A percentile compares a stretch with the other conserved stretches of the same genome.
Conservation (phyloP, 92 coral and sea anemone species). For the Metridium senile region DNA sequence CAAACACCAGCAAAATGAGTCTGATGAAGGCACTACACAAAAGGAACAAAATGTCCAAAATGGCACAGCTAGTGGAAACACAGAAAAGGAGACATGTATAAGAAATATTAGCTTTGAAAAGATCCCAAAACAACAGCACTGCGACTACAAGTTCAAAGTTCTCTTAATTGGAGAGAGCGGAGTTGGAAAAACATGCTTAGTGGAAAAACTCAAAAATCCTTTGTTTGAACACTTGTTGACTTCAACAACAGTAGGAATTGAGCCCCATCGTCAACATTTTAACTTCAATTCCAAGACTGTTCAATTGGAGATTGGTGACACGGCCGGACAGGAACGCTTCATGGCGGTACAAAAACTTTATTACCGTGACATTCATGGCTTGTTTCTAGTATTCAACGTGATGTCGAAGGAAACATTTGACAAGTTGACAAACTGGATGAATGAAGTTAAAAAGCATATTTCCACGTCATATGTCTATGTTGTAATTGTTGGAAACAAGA, state of each 20-base stretch:
- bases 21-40: not conserved
- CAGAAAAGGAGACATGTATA: not conserved
- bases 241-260: slow-evolving; percentile 60
- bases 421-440: slow-evolving; percentile 57
- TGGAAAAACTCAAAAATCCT: slow-evolving; percentile 68
- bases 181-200: slow-evolving; percentile 82
- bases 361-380: slow-evolving; percentile 75
- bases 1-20: slow-evolving; percentile 18
- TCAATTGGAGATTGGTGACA: slow-evolving; percentile 58
- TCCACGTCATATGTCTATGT: slow-evolving; percentile 39
- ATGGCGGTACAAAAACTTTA: slow-evolving; percentile 61
- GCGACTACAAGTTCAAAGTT: slow-evolving; percentile 69
- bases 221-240: slow-evolving; percentile 5
- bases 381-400: slow-evolving; percentile 75
- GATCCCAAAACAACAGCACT: slow-evolving; percentile 37
- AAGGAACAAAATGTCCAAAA: not conserved
- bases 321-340: slow-evolving; percentile 82
- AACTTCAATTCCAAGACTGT: slow-evolving; percentile 63
- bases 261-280: slow-evolving; percentile 49
- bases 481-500: slow-evolving; percentile 71
- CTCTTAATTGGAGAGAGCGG: slow-evolving; percentile 73
- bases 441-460: slow-evolving; percentile 50
- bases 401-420: slow-evolving; percentile 52
- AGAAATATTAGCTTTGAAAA: slow-evolving; percentile 31
- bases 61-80: not conserved